These are phyloP conservation scores for Diplodus sargus DNA, from an alignment of 2,797 vertebrate species.

Conservation along the genomic window DNA sequence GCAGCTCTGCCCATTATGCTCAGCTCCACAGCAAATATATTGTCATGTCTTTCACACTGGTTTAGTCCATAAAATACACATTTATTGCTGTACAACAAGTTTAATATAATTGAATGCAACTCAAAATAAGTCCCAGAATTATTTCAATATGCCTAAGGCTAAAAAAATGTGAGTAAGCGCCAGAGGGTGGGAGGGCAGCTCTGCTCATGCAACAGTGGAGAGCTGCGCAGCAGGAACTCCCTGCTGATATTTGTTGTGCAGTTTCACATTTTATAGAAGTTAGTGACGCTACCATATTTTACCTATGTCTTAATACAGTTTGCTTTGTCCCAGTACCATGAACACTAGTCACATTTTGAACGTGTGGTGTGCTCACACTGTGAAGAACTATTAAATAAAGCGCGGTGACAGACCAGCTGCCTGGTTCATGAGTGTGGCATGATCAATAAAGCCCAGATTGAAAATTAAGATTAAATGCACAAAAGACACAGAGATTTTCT, in stretches of 20 bases:
- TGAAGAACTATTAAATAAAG: neutral
- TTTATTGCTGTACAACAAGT: constrained; percentile 67
- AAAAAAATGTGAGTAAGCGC: constrained; percentile 52
- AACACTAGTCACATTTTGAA: neutral
- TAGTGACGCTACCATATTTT: neutral
- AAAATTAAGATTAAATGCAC: neutral
- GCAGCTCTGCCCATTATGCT: constrained; percentile 42
- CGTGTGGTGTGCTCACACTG: neutral
- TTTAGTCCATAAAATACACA: constrained; percentile 65
- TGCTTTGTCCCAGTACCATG: neutral
- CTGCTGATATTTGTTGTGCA: constrained; percentile 7
- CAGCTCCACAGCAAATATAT: constrained; percentile 48
- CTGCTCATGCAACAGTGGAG: constrained; percentile 20
- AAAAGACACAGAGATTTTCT: neutral
- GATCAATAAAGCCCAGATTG: neutral
- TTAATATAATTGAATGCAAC: constrained; percentile 70
- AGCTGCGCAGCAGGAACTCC: constrained; percentile 4
- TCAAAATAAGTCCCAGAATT: constrained; percentile 47
- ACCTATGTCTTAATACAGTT: neutral
- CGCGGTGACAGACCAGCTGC: too few species aligned
- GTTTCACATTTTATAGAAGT: neutral
- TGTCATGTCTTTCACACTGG: constrained; percentile 33
- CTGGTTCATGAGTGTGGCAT: neutral
- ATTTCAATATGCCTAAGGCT: constrained; percentile 65
- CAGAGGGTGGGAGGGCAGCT: constrained; percentile 62